Evolutionary conservation across 1,140 invertebrate species (phyloP), one percentile per base, ranked within the genome.

Genomic region (Lordiphosa clarofinis): DNA sequence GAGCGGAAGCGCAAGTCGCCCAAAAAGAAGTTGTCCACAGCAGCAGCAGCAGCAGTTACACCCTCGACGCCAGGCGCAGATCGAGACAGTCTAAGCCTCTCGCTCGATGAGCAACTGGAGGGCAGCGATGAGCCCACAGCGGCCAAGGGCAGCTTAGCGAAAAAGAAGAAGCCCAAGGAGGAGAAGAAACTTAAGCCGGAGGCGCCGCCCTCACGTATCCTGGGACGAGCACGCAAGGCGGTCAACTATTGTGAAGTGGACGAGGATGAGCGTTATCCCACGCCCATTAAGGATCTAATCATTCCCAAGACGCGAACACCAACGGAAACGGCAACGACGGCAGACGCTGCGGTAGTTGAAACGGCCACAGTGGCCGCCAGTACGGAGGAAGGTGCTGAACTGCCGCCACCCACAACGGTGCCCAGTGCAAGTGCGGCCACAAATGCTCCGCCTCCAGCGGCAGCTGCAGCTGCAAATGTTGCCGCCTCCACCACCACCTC

Each of bases 171-270:
- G 37, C 50, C 73, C 12, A 89, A 89, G 66, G 72, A 87, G 58
- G 87, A 89, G 37, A 89, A 89, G 55, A 84, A 89, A 57, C 56
- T 88, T 0, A 89, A 89, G 48, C 87, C 88, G n/a, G 87, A 89
- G 59, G 87, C 87, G 47, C 86, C 87, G 12, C 88, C 88, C 0
- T 90, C 66, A 49, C 81, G 82, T 73, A 87, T 88, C 60, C 57
- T 84, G 50, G 78, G 73, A 7, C 81, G 75, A 9, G 78, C 73
- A 24, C 88, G 71, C 38, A 89, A 89, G 48, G 73, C 68, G 4
- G 88, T 89, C 46, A 89, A 89, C 70, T 89, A 89, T 43, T 68
- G 82, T 42, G 88, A 89, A 43, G 86, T 88, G 49, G 86, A 87
- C 12, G 86, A 88, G 47, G 86, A 88, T 24, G 87, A 87, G 35